Percentiles rank a stretch among this genome's conserved stretches.
phyloP scores from a whole-genome alignment of 2,888 invertebrate species.

The Euzetes globulus region DNA sequence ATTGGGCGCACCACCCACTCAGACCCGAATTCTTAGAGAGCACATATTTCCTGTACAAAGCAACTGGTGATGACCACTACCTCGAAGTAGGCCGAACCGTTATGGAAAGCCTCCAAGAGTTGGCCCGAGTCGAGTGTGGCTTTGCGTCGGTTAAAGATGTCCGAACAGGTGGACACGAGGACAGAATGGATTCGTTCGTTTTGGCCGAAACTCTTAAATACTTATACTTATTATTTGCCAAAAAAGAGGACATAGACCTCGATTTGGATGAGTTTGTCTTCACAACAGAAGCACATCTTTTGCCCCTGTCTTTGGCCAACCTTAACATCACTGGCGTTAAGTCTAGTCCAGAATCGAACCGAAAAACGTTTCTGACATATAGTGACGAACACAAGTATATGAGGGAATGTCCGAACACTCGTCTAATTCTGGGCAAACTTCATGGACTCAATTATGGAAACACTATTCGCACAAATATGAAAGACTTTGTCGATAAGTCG shows the following conservation, averaged over 20 bases:
- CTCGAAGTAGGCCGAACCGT: conserved; percentile 58
- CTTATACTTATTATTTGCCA: conserved; percentile 60
- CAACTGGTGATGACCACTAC: conserved; percentile 60
- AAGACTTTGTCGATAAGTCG: conserved; percentile 26
- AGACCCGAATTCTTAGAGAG: conserved; percentile 58
- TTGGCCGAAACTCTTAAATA: conserved; percentile 60
- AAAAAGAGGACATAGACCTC: conserved; percentile 69
- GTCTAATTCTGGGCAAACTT: conserved; percentile 74
- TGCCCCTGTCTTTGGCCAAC: conserved; percentile 70
- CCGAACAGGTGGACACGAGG: conserved; percentile 55
- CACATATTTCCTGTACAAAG: conserved; percentile 57
- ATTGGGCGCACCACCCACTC: conserved; percentile 59
- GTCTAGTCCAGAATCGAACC: neutral
- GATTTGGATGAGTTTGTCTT: conserved; percentile 78
- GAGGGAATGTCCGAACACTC: conserved; percentile 75
- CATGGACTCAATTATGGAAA: conserved; percentile 53
- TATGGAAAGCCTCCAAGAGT: conserved; percentile 52
- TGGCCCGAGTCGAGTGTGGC: conserved; percentile 55
- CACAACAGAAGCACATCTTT: conserved; percentile 89
- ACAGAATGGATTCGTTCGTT: conserved; percentile 61
- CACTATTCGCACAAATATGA: conserved; percentile 30
- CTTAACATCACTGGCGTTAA: conserved; percentile 8
- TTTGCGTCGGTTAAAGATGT: conserved; percentile 60
- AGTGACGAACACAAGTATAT: conserved; percentile 47
- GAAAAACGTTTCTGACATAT: conserved; percentile 34